Evolutionary conservation across 2,888 invertebrate species (phyloP), one percentile per base, ranked within the genome.

Genomic region (Mythimna pallens): DNA sequence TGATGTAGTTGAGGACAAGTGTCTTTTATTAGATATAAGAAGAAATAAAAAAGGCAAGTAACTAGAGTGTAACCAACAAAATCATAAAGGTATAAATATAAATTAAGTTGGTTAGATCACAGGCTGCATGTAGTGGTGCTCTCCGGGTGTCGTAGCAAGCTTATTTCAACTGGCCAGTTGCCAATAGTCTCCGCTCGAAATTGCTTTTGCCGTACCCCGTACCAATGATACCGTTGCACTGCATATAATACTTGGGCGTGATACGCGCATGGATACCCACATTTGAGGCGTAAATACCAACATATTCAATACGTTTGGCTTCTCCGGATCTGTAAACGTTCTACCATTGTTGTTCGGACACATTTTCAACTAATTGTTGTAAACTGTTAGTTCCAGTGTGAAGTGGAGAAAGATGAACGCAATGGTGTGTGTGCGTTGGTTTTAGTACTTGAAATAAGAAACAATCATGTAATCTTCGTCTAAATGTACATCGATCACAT

Each of bases 101-200:
- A 88, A 90, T 92, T 92, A 91, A 91, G 89, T 90, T 78, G 81
- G 88, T 88, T 86, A 89, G 89, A 89, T 89, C 89, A 88, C 89
- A 92, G 89, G 89, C 89, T 91, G 89, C 90, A 92, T 92, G 92
- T 94, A 93, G 90, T 90, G 91, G 92, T 89, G 89, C 90, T 92
- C 90, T 91, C 88, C 88, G 91, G 90, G 92, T 93, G 94, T 94
- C 92, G 93, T 90, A 90, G 93, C 90, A 87, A 94, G 95, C 95
- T 94, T 94, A 95, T 95, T 95, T 93, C 94, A 88, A 89, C 93
- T 95, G 96, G 96, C 93, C 89, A 87, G 83, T 82, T 91, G 96
- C 96, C 96, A 96, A 92, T 89, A 89, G 90, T 86, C 92, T 90
- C 89, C 91, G 91, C 91, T 92, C 89, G 92, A 93, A 94, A 95